Evolutionary conservation across 92 coral and sea anemone species (phyloP), one percentile per base, ranked within the genome.

Genomic region (Porites cylindrica): DNA sequence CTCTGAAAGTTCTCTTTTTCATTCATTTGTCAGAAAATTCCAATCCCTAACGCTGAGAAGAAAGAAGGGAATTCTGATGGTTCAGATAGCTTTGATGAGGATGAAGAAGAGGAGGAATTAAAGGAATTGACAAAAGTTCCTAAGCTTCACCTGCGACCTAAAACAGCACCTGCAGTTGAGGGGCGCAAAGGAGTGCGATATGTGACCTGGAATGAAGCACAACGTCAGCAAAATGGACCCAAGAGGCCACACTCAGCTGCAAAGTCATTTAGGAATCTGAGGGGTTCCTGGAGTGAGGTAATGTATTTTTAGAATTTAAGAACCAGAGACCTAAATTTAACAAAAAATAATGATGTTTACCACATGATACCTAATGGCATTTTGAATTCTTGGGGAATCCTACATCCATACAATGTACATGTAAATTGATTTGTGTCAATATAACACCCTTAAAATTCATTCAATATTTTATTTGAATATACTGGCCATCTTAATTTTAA

Each of bases 191-290:
- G 98, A 10, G 92, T 85, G 18, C 88, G 98, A 59, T 95, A 95
- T 88, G 98, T 95, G 67, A 95, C 98, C 43, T 95, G 98, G 98
- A 95, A 95, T 88, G 96, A 95, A 68, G 98, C 96, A 18, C 98
- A 95, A 78, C 62, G 47, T 38, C 47, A 47, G 20, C 84, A 68
- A 73, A 82, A 86, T 20, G 88, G 84, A 16, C 56, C 76, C 51
- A 86, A 79, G 81, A 78, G 98, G 59, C 90, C 96, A 18, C 53
- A 54, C 23, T 91, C 96, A 67, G 94, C 89, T 11, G 61, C 85
- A 13, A 53, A 84, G 24, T 67, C 61, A 23, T 14, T 67, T 26
- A 76, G 66, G 4, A 67, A 79, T 66, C 85, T 72, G 20, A 80
- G 90, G 58, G 76, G 47, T 54, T 23, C 62, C 51, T 51, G 64